Evolutionary conservation across 2,888 invertebrate genomes (phyloP), one percentile per base, ranked within the genome.

Genomic region (Erpobdella octoculata): DNA sequence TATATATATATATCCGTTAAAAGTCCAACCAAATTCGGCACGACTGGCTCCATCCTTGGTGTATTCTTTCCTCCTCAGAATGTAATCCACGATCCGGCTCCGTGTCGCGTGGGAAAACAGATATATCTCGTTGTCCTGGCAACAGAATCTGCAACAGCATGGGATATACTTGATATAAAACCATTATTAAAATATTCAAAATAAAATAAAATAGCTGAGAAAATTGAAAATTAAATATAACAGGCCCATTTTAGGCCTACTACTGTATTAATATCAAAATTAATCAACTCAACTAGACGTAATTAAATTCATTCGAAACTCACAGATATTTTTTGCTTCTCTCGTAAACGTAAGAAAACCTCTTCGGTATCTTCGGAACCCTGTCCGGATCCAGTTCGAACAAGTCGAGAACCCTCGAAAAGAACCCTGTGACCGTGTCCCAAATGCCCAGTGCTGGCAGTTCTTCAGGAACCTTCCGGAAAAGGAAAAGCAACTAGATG

Each of bases 301-400:
- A 65, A 65, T 41, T 15, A 15, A 66, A 2, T 15, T 66, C 18
- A 9, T 41, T 33, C 8, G 38, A 66, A 66, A 88, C 90, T 89
- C 84, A 92, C 90, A 95, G 86, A 84, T 93, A 94, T 84, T 93
- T 91, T 83, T 91, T 92, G 80, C 93, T 92, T 77, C 91, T 88
- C 75, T 90, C 90, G 83, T 91, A 95, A 72, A 92, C 89, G 46
- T 92, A 91, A 35, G 92, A 92, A 79, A 92, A 91, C 70, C 89
- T 87, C 78, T 91, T 90, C 71, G 88, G 88, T 78, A 89, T 87
- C 74, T 88, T 88, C 0, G 92, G 92, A 81, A 93, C 91, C 78
- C 87, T 85, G 0, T 84, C 81, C 21, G 87, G 86, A 80, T 93
- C 89, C 0, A 92, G 87, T 77, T 88, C 86, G 76, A 89, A 86